Percentiles rank a stretch among this genome's conserved stretches.
Evolutionary conservation across 2,797 vertebrate species (phyloP).

Genomic region (Antennarius maculatus): DNA sequence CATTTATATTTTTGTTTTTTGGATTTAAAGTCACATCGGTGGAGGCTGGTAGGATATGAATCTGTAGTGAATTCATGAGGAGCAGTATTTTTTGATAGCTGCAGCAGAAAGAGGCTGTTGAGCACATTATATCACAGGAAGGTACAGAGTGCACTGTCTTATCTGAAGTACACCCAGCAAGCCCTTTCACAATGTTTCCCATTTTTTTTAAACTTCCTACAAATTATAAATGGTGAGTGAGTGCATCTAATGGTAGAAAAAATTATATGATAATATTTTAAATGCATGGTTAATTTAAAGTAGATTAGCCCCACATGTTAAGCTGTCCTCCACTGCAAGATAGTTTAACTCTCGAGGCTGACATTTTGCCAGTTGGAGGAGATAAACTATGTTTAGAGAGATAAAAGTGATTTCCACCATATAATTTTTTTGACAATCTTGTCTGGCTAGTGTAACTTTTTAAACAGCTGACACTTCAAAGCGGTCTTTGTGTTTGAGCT

Average conservation of each 20-base stretch:
- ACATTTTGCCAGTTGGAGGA: slow-evolving; percentile 49
- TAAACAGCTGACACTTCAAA: slow-evolving; percentile 67
- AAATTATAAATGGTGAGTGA: slow-evolving; percentile 35
- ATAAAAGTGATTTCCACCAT: slow-evolving; percentile 61
- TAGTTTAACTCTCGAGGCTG: slow-evolving; percentile 42
- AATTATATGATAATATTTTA: slow-evolving; percentile 28
- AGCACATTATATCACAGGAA: slow-evolving; percentile 19
- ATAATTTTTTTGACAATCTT: slow-evolving; percentile 58
- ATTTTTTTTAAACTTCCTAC: slow-evolving; percentile 20
- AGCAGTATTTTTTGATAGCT: slow-evolving; percentile 38
- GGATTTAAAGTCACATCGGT: slow-evolving; percentile 18
- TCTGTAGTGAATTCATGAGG: slow-evolving; percentile 20
- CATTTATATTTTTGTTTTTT: slow-evolving; percentile 24
- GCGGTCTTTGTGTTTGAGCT: slow-evolving; percentile 54
- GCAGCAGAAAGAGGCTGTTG: slow-evolving; percentile 22
- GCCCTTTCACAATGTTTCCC: slow-evolving; percentile 29
- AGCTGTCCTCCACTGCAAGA: slow-evolving; percentile 40
- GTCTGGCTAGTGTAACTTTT: slow-evolving; percentile 53
- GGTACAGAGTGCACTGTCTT: slow-evolving; percentile 16
- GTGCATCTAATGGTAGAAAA: slow-evolving; percentile 26
- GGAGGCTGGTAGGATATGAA: background rate
- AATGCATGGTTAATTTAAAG: slow-evolving; percentile 48
- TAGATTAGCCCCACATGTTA: slow-evolving; percentile 48
- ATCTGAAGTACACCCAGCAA: slow-evolving; percentile 32
- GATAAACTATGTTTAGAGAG: slow-evolving; percentile 55